A percentile compares a stretch with the other conserved stretches of the same genome.
These are phyloP conservation scores for Standfussiana lucernea DNA, from an alignment of 2,888 invertebrate genomes.

Conservation along the genomic window DNA sequence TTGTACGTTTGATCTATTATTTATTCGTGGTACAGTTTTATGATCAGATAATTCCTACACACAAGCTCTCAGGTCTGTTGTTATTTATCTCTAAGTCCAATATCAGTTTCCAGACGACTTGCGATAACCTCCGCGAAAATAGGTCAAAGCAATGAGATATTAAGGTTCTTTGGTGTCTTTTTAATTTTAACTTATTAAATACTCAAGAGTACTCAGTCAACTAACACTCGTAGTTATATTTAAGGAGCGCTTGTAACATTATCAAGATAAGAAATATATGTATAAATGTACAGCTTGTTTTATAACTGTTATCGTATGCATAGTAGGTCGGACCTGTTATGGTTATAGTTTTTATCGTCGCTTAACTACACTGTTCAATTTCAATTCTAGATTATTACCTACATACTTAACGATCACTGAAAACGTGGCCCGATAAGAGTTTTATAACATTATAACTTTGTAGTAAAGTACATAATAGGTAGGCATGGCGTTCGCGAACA, in stretches of 20 bases:
- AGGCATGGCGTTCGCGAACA: slow-evolving; percentile 51
- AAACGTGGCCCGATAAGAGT: slow-evolving; percentile 69
- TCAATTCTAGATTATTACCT: slow-evolving; percentile 77
- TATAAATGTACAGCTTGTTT: slow-evolving; percentile 77
- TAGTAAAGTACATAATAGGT: slow-evolving; percentile 61
- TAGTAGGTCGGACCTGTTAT: slow-evolving; percentile 81
- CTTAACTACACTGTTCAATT: slow-evolving; percentile 76
- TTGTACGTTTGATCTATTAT: slow-evolving; percentile 55
- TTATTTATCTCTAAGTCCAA: slow-evolving; percentile 5
- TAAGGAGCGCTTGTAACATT: slow-evolving; percentile 79
- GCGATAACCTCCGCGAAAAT: slow-evolving; percentile 41
- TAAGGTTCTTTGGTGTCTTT: slow-evolving; percentile 18
- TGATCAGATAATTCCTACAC: slow-evolving; percentile 31
- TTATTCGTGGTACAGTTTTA: slow-evolving; percentile 38
- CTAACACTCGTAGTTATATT: slow-evolving; percentile 70
- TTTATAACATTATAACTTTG: slow-evolving; percentile 71
- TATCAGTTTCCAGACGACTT: slow-evolving; percentile 20
- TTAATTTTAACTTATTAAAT: slow-evolving; percentile 51
- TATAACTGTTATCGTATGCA: slow-evolving; percentile 77
- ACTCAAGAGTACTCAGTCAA: slow-evolving; percentile 49
- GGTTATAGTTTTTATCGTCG: slow-evolving; percentile 80
- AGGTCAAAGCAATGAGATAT: slow-evolving; percentile 31
- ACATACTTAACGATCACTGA: slow-evolving; percentile 69
- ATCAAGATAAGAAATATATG: slow-evolving; percentile 80
- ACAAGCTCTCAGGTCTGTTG: slow-evolving; percentile 1